These are phyloP conservation scores for Thecocarcelia acutangulata DNA, from an alignment of 2,888 invertebrate genomes.

Conservation along the genomic window DNA sequence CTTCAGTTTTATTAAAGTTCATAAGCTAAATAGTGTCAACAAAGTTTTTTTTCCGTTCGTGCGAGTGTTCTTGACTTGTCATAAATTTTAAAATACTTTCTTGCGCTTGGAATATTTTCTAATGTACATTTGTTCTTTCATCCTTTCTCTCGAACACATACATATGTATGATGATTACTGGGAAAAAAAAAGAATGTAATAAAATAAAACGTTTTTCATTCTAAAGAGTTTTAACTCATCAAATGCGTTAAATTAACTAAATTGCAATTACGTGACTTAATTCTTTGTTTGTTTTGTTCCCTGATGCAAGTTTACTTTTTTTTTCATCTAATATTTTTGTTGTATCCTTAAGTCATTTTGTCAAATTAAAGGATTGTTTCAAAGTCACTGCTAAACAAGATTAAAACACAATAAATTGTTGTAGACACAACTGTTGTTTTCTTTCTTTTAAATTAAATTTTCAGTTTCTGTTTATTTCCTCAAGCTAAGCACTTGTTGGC, in stretches of 20 bases:
- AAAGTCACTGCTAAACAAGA: constrained; percentile 51
- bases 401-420: constrained; percentile 21
- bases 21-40: constrained; percentile 46
- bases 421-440: not conserved
- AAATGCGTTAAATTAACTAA: constrained; percentile 72
- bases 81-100: constrained; percentile 63
- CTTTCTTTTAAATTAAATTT: no score
- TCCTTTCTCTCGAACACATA: constrained; percentile 1
- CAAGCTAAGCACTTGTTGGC: no score
- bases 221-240: constrained; percentile 63
- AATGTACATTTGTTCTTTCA: constrained; percentile 21
- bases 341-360: constrained; percentile 51
- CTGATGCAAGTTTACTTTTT: constrained; percentile 17
- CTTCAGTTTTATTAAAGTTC: constrained; percentile 16
- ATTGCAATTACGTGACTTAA: constrained; percentile 72
- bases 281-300: constrained; percentile 38
- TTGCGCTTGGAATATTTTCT: constrained; percentile 40
- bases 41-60: constrained; percentile 26
- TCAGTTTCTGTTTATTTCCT: no score
- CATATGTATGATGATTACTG: not conserved
- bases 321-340: constrained; percentile 38
- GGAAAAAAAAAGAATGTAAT: constrained; percentile 5
- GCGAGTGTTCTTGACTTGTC: constrained; percentile 55
- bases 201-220: constrained; percentile 55
- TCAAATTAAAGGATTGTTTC: constrained; percentile 57